Evolutionary conservation across 2,888 invertebrate genomes (phyloP), one percentile per base, ranked within the genome.

Genomic region (Campaea margaritaria): DNA sequence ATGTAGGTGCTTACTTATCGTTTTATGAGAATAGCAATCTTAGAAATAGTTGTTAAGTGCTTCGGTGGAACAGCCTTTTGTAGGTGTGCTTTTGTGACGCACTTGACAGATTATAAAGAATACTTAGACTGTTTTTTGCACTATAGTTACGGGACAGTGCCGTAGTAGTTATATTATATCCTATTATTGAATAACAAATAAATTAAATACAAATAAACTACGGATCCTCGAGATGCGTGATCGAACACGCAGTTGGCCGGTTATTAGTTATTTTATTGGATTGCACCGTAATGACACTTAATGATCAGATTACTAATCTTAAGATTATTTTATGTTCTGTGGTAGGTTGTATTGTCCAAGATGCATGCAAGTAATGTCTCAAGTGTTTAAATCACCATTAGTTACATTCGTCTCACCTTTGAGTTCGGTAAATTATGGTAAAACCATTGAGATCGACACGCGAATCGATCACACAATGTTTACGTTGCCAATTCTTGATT

Each of bases 201-300:
- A n/a, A n/a, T n/a, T n/a, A n/a, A n/a, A n/a, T n/a, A n/a, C n/a
- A n/a, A n/a, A n/a, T n/a, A 21, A 21, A 21, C 21, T 21, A 21
- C 21, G 21, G 21, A 21, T 5, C 21, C 21, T 21, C 21, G 21
- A 21, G 21, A 21, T 5, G 21, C 21, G 21, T 21, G 34, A 9
- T 34, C 11, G 5, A 7, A 43, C 11, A 1, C 38, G 28, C 49
- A 0, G n/a, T 31, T 56, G 27, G 9, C 43, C 34, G n/a, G 21
- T 21, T 21, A 21, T 21, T 21, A 21, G 21, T 62, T 68, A 70
- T 78, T 74, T 75, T 74, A 61, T 66, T 58, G 51, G 21, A 53
- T 63, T 55, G 59, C 69, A 67, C 70, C 62, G 70, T 80, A 76
- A 21, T 78, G 75, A 74, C 72, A 72, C 56, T 64, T 76, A 75